Percentiles rank a stretch among this genome's conserved stretches.
Evolutionary conservation across 2,888 invertebrate genomes (phyloP).

Genomic region (Eurytoma adleriae): DNA sequence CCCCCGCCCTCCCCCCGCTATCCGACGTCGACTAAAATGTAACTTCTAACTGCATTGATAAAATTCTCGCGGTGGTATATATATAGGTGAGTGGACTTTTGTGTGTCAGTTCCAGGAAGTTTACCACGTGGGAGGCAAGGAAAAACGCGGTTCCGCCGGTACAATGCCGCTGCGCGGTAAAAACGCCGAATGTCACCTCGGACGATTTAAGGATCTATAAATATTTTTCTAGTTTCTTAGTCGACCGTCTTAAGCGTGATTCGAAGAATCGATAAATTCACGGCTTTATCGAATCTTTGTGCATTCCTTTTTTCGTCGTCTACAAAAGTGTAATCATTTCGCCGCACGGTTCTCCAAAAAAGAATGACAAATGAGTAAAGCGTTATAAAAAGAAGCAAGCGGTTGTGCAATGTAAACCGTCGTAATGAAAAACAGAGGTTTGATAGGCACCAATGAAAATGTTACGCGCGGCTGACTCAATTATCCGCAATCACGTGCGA

Average conservation of each 20-base stretch:
- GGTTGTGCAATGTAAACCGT: neutral
- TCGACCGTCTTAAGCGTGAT: too few relatives aligned
- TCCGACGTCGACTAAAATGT: neutral
- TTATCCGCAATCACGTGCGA: conserved; percentile 5
- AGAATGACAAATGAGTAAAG: too few relatives aligned
- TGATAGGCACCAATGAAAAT: neutral
- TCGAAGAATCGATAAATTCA: too few relatives aligned
- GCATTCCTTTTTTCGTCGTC: neutral
- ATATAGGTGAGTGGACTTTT: conserved; percentile 5
- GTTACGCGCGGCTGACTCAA: conserved; percentile 10
- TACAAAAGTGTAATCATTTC: too few relatives aligned
- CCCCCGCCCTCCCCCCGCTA: too few relatives aligned
- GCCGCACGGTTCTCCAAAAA: too few relatives aligned
- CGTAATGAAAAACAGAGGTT: neutral
- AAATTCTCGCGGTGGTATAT: conserved; percentile 13
- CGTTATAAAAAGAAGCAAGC: neutral
- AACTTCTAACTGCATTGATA: conserved; percentile 44
- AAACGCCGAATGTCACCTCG: too few relatives aligned
- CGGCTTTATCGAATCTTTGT: too few relatives aligned
- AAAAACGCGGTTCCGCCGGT: neutral
- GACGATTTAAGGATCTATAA: too few relatives aligned
- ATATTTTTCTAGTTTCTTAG: too few relatives aligned
- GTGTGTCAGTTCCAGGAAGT: conserved; percentile 25
- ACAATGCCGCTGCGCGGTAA: neutral
- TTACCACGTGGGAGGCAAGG: neutral